A percentile compares a stretch with the other conserved stretches of the same genome.
phyloP scores from a whole-genome alignment of 2,888 invertebrate species.

The Drosophila borborema region DNA sequence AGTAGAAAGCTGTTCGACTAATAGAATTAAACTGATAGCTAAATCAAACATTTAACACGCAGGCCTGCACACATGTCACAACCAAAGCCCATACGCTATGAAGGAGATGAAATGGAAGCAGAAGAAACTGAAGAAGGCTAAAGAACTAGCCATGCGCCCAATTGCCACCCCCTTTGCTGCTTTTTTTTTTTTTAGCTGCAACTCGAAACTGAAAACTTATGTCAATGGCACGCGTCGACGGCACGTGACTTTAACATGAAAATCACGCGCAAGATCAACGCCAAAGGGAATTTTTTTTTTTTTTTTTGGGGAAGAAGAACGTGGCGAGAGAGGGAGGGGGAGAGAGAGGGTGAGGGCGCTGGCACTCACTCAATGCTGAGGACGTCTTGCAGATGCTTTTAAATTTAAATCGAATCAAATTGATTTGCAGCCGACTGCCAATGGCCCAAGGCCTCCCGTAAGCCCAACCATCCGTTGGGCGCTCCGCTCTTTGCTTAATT shows the following conservation, averaged over 20 bases:
- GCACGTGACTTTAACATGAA: conserved; percentile 79
- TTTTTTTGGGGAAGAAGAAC: neutral
- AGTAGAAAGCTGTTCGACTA: conserved; percentile 57
- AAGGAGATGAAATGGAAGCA: neutral
- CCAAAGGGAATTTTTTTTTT: conserved; percentile 20
- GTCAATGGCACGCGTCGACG: conserved; percentile 74
- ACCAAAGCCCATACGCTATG: conserved; percentile 18
- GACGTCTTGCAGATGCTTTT: conserved; percentile 76
- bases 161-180: conserved; percentile 16
- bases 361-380: conserved; percentile 37
- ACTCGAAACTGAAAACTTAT: conserved; percentile 75
- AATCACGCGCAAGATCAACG: conserved; percentile 75
- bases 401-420: conserved; percentile 85
- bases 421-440: conserved; percentile 80
- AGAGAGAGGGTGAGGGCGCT: too few species aligned
- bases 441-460: conserved; percentile 40
- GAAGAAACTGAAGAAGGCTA: too few species aligned
- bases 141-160: conserved; percentile 40
- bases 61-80: conserved; percentile 67
- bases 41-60: conserved; percentile 71
- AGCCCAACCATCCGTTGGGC: too few species aligned
- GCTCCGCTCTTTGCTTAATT: conserved; percentile 45
- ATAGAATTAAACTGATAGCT: conserved; percentile 75
- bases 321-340: neutral
- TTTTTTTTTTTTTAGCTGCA: conserved; percentile 15